Evolutionary conservation across 1,140 invertebrate species (phyloP).

Genomic region (Spodoptera frugiperda): DNA sequence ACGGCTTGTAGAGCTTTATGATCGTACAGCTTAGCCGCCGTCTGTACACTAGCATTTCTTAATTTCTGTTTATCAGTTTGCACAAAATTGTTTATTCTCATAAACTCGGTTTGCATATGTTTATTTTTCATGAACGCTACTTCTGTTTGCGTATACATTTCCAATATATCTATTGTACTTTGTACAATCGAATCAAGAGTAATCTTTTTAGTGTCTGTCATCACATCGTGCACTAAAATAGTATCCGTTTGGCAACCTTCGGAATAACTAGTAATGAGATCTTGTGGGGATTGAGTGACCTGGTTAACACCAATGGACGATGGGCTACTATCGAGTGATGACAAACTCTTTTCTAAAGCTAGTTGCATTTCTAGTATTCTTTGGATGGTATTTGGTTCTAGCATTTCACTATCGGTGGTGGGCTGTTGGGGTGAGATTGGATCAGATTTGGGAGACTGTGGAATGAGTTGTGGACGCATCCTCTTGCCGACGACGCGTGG

Average conservation of each 20-base stretch:
- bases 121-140: conserved; percentile 72
- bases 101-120: conserved; percentile 69
- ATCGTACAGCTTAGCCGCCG: conserved; percentile 54
- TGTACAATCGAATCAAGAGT: conserved; percentile 75
- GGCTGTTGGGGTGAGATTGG: conserved; percentile 62
- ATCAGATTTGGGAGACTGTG: conserved; percentile 65
- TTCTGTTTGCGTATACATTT: conserved; percentile 80
- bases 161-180: conserved; percentile 62
- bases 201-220: conserved; percentile 77
- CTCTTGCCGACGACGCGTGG: conserved; percentile 76
- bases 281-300: conserved; percentile 74
- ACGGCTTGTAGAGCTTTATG: conserved; percentile 63
- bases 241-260: conserved; percentile 80
- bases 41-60: conserved; percentile 65
- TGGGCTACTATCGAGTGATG: conserved; percentile 73
- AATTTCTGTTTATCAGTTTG: conserved; percentile 75
- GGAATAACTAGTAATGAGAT: conserved; percentile 68
- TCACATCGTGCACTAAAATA: conserved; percentile 75
- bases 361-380: conserved; percentile 81
- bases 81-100: conserved; percentile 58
- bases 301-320: conserved; percentile 77
- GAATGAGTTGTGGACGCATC: conserved; percentile 66
- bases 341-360: conserved; percentile 74
- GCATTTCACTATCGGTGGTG: conserved; percentile 62
- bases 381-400: conserved; percentile 68